Evolutionary conservation across 2,113 vertebrate species (phyloP), one percentile per base, ranked within the genome.

Genomic region (Pipa parva): DNA sequence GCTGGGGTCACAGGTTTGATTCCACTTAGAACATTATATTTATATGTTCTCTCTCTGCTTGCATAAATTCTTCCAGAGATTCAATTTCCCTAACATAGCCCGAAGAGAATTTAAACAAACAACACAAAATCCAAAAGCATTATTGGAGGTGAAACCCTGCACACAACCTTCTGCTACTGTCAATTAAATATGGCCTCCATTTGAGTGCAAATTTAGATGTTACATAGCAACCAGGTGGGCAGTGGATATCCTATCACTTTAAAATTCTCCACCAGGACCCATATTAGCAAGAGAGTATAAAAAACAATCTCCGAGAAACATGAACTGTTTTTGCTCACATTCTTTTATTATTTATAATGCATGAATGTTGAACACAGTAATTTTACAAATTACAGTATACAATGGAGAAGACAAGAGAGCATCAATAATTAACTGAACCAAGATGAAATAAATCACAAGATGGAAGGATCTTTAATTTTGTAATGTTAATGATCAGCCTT

Each of bases 311-410:
- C 20, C 2, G 28, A 55, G 36, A 24, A 45, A 45, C 55, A n/a
- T 27, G 12, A 21, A 18, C 17, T 51, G 12, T 59, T 37, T 36
- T 59, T 59, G 42, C 45, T 5, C 15, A 24, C 13, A 15, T 20
- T 66, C 7, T 36, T 67, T 18, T 50, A 67, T 67, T 59, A 67
- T 67, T 67, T 67, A 67, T 50, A 28, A 50, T 28, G 27, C 57
- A 33, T 50, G 25, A 6, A 31, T 55, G 37, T 42, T 26, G 55
- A 50, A 59, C 37, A n/a, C 39, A 57, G 42, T 48, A 15, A 57
- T 66, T 67, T 67, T 67, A 59, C 57, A 67, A 50, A 67, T 59
- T 49, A 59, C 54, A 67, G n/a, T n/a, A n/a, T n/a, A n/a, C 42
- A 37, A 37, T 49, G 22, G 28, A 37, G 2, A 48, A 59, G 21